These are phyloP conservation scores for Hucho hucho DNA, from an alignment of 2,113 vertebrate species.

Conservation along the genomic window DNA sequence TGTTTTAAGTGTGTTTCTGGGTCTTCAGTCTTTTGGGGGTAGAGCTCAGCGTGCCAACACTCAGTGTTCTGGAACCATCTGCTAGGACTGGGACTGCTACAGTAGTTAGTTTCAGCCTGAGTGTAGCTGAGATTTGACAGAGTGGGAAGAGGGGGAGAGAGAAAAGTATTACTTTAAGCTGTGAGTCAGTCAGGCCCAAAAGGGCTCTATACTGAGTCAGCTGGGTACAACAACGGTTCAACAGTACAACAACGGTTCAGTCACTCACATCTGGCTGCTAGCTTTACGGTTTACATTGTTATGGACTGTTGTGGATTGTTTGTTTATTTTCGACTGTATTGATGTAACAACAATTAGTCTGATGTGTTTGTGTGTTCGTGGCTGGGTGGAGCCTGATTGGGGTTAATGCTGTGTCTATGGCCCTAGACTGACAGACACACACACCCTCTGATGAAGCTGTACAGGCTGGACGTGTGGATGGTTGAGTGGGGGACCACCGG, in stretches of 20 bases:
- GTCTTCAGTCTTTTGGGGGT: slow-evolving; percentile 50
- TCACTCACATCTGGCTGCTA: background rate
- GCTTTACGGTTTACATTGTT: background rate
- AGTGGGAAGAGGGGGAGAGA: slow-evolving; percentile 1
- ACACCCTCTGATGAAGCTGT: slow-evolving; percentile 20
- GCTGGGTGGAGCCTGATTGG: slow-evolving; percentile 15
- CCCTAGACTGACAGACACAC: slow-evolving; percentile 25
- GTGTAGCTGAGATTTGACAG: slow-evolving; percentile 5
- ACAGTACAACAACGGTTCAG: background rate
- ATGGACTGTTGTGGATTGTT: background rate
- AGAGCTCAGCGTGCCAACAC: slow-evolving; percentile 33
- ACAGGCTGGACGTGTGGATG: background rate
- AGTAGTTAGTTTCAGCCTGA: too few species aligned
- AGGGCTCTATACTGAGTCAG: background rate
- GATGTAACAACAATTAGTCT: background rate
- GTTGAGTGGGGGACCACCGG: background rate
- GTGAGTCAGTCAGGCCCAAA: background rate
- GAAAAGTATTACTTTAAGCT: background rate
- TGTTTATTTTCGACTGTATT: background rate
- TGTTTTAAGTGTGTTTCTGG: slow-evolving; percentile 56
- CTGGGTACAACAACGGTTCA: background rate
- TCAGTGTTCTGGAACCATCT: slow-evolving; percentile 47
- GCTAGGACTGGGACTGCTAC: slow-evolving; percentile 15
- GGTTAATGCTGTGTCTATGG: slow-evolving; percentile 22
- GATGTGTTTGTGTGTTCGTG: background rate